These are phyloP conservation scores for Xanthorhoe spadicearia DNA, from an alignment of 2,888 invertebrate species.

Conservation along the genomic window DNA sequence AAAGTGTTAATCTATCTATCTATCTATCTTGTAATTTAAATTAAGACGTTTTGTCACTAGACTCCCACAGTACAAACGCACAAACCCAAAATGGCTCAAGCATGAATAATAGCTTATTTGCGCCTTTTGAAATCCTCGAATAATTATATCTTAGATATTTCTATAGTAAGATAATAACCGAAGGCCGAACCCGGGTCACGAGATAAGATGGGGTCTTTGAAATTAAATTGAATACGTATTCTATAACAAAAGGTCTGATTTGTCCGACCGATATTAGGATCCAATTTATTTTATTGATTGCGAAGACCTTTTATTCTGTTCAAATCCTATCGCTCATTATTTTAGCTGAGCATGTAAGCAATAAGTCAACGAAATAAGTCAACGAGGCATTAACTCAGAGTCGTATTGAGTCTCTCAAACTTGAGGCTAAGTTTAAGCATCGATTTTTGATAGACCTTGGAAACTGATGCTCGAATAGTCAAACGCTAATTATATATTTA, in stretches of 20 bases:
- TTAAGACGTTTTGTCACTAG: no score
- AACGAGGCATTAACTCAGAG: neutral
- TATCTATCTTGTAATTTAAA: no score
- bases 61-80: no score
- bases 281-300: slow-evolving; percentile 8
- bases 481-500: no score
- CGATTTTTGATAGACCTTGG: no score
- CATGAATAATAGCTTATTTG: no score
- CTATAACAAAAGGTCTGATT: slow-evolving; percentile 15
- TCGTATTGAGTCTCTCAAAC: no score
- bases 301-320: neutral
- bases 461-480: no score
- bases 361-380: neutral
- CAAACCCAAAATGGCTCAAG: no score
- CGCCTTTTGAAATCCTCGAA: no score
- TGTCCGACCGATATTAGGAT: slow-evolving; percentile 16
- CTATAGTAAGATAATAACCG: neutral
- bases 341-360: neutral
- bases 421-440: no score
- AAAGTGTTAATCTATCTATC: no score
- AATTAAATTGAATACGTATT: slow-evolving; percentile 32
- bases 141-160: neutral
- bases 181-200: slow-evolving; percentile 26
- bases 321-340: neutral
- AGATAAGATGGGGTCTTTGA: slow-evolving; percentile 35